These are phyloP conservation scores for Petromus typicus DNA, from an alignment of 2,113 vertebrate species.

Conservation along the genomic window DNA sequence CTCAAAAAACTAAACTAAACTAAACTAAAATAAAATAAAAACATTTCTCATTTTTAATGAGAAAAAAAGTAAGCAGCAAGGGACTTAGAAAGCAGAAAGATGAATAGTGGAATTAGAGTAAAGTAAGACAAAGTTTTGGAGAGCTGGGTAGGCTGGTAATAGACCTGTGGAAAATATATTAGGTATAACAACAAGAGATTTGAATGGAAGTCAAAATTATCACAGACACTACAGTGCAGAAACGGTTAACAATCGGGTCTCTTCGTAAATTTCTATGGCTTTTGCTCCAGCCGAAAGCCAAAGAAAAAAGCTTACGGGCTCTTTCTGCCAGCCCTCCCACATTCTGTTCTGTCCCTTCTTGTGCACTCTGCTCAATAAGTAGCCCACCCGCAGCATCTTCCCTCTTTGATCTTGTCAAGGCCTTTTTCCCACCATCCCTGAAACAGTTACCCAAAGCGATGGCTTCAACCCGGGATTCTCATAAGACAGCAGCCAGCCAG, in stretches of 20 bases:
- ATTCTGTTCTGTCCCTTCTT: slow-evolving; percentile 56
- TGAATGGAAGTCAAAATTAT: background rate
- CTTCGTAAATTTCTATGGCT: slow-evolving; percentile 27
- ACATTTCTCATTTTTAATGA: too few species aligned
- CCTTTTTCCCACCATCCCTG: slow-evolving; percentile 74
- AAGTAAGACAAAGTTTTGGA: slow-evolving; percentile 41
- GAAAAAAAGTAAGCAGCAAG: background rate
- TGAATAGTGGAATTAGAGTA: background rate
- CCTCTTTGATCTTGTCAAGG: slow-evolving; percentile 65
- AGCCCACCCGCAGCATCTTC: slow-evolving; percentile 71
- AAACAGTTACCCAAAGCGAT: slow-evolving; percentile 72
- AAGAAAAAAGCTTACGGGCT: slow-evolving; percentile 55
- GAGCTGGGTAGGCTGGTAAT: background rate
- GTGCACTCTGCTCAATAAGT: slow-evolving; percentile 51
- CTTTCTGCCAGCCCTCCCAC: slow-evolving; percentile 55
- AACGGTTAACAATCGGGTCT: slow-evolving; percentile 51
- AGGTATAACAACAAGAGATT: background rate
- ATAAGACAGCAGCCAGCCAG: slow-evolving; percentile 73
- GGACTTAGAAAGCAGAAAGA: background rate
- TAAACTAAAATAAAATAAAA: too few species aligned
- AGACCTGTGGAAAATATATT: background rate
- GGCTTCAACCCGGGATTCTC: slow-evolving; percentile 70
- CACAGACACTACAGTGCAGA: slow-evolving; percentile 25
- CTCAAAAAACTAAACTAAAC: too few species aligned
- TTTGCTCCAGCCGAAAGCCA: slow-evolving; percentile 51